phyloP scores from a whole-genome alignment of 2,888 invertebrate species.

The Sarcophaga carnaria region DNA sequence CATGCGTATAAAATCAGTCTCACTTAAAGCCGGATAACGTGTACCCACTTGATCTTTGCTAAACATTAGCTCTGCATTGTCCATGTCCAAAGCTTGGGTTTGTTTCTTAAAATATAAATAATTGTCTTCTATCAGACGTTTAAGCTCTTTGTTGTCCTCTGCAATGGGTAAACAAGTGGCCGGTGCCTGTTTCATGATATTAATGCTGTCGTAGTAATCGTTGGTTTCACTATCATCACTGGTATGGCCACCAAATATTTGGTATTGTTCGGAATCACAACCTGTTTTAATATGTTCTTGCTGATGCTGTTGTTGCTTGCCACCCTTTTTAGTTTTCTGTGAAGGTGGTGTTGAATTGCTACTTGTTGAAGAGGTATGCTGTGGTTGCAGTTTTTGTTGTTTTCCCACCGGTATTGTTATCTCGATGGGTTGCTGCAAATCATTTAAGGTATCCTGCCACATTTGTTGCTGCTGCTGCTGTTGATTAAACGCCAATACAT shows the following conservation, averaged over 20 bases:
- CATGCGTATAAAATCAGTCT: slow-evolving; percentile 80
- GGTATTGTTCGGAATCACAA: slow-evolving; percentile 69
- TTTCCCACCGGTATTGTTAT: slow-evolving; percentile 60
- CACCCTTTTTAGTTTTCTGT: slow-evolving; percentile 50
- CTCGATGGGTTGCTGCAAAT: slow-evolving; percentile 66
- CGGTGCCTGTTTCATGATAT: slow-evolving; percentile 71
- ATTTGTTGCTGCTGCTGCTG: slow-evolving; percentile 74
- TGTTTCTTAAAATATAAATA: slow-evolving; percentile 81
- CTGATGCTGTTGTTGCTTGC: slow-evolving; percentile 28
- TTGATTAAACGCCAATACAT: slow-evolving; percentile 70
- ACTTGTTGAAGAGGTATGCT: slow-evolving; percentile 34
- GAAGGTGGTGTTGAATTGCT: slow-evolving; percentile 55
- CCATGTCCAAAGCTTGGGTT: slow-evolving; percentile 52
- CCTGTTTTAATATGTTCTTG: slow-evolving; percentile 59
- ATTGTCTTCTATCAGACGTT: slow-evolving; percentile 81
- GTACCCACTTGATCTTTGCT: slow-evolving; percentile 12
- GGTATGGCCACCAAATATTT: slow-evolving; percentile 73
- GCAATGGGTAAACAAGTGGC: slow-evolving; percentile 78
- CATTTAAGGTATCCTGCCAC: slow-evolving; percentile 74
- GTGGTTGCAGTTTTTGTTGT: slow-evolving; percentile 12
- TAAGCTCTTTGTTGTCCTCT: slow-evolving; percentile 81
- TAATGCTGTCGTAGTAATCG: slow-evolving; percentile 76
- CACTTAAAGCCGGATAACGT: slow-evolving; percentile 79
- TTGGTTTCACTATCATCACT: slow-evolving; percentile 78
- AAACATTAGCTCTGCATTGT: neutral